Conservation (phyloP, 2,113 vertebrate species). For the Columbina picui region DNA sequence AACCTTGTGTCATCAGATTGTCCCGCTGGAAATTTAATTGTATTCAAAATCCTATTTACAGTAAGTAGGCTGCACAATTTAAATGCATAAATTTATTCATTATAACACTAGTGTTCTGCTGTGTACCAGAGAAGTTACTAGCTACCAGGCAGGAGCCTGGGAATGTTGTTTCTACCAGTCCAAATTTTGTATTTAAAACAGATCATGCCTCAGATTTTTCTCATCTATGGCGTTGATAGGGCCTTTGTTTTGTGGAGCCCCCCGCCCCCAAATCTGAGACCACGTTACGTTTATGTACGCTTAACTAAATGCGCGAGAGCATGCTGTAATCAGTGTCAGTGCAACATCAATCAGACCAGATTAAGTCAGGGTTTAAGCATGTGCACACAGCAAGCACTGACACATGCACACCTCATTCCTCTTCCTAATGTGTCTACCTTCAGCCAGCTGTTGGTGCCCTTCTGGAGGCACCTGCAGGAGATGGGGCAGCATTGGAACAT, state of each 20-base stretch:
- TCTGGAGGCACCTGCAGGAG: neutral
- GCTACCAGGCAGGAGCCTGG: neutral
- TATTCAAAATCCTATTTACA: neutral
- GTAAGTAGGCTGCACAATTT: neutral
- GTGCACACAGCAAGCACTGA: neutral
- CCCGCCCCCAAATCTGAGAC: neutral
- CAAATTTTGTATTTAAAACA: neutral
- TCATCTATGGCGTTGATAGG: neutral
- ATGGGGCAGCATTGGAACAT: neutral
- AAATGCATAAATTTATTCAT: neutral
- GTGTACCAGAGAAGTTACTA: neutral
- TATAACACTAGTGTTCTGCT: neutral
- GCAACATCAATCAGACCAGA: neutral
- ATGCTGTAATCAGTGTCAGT: neutral
- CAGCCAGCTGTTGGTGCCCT: neutral
- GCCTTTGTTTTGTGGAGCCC: neutral
- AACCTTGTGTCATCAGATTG: neutral
- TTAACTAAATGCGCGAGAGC: neutral
- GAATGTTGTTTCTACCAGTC: neutral
- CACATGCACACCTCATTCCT: neutral
- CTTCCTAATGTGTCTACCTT: neutral
- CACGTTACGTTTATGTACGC: accelerated
- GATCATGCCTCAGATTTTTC: neutral
- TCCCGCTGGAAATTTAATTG: neutral
- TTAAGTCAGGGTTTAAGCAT: neutral